These are phyloP conservation scores for Poeciliopsis prolifica DNA, from an alignment of 2,113 vertebrate genomes.

Conservation along the genomic window DNA sequence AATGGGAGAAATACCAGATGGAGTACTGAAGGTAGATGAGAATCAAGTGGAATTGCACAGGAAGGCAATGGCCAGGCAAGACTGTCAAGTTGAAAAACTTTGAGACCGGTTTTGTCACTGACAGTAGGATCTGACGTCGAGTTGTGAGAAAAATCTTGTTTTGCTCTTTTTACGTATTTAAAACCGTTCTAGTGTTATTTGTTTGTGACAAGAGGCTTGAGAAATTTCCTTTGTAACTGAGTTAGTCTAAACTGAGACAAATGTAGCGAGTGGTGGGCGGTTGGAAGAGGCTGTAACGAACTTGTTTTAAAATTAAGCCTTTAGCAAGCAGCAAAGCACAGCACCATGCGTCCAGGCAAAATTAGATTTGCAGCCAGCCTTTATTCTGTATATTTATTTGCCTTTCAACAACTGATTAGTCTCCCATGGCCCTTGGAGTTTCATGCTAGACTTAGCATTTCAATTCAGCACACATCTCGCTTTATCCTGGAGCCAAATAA, in stretches of 20 bases:
- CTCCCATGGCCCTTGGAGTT: slow-evolving; percentile 64
- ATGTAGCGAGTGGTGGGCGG: background rate
- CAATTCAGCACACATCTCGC: slow-evolving; percentile 70
- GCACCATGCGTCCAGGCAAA: slow-evolving; percentile 35
- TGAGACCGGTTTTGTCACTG: too few species aligned
- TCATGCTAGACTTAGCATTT: slow-evolving; percentile 79
- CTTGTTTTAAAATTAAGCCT: slow-evolving; percentile 46
- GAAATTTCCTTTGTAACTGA: background rate
- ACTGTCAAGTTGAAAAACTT: too few species aligned
- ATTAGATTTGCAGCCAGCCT: slow-evolving; percentile 59
- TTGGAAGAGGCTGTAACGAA: slow-evolving; percentile 10
- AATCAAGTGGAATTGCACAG: too few species aligned
- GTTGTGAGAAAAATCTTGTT: too few species aligned
- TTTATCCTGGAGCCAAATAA: slow-evolving; percentile 76
- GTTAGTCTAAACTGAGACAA: slow-evolving; percentile 26
- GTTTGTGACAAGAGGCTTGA: background rate
- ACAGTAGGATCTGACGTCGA: too few species aligned
- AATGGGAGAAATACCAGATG: too few species aligned
- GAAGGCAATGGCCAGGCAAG: too few species aligned
- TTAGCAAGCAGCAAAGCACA: slow-evolving; percentile 28
- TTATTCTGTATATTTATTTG: slow-evolving; percentile 58
- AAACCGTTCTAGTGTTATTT: background rate
- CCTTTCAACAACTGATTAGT: slow-evolving; percentile 76
- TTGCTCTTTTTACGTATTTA: background rate
- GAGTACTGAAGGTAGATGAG: too few species aligned